Percentiles rank a stretch among this genome's conserved stretches.
Evolutionary conservation across 2,888 invertebrate genomes (phyloP).

Genomic region (Choreutis nemorana): DNA sequence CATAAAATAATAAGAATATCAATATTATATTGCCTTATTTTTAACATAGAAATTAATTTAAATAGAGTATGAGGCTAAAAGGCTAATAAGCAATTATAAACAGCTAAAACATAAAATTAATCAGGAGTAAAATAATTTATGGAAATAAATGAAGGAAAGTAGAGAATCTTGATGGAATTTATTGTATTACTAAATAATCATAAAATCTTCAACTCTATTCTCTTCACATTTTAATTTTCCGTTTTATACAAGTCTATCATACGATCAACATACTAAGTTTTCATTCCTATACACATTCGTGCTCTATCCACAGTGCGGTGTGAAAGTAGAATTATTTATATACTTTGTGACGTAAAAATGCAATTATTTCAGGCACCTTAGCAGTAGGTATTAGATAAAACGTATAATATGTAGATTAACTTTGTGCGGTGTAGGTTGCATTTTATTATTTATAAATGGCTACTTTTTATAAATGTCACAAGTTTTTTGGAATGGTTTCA

Average conservation of each 20-base stretch:
- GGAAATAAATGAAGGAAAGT: constrained; percentile 28
- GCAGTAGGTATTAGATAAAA: constrained; percentile 20
- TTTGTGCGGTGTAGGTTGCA: constrained; percentile 42
- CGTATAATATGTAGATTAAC: constrained; percentile 15
- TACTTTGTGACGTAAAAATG: constrained; percentile 46
- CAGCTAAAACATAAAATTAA: constrained; percentile 44
- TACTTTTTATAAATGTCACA: constrained; percentile 12
- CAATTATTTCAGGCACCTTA: constrained; percentile 36
- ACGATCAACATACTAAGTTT: neutral
- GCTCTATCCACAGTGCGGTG: constrained; percentile 47
- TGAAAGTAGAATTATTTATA: constrained; percentile 19
- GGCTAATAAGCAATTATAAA: constrained; percentile 53
- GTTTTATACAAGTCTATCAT: too few species aligned
- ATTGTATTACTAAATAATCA: constrained; percentile 20
- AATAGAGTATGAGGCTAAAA: constrained; percentile 47
- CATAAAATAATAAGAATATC: constrained; percentile 37
- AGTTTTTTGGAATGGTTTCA: constrained; percentile 52
- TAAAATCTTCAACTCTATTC: too few species aligned
- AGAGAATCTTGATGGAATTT: constrained; percentile 26
- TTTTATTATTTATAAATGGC: constrained; percentile 18
- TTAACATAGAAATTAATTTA: constrained; percentile 37
- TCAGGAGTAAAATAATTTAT: constrained; percentile 51
- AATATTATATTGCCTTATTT: constrained; percentile 39
- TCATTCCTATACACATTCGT: constrained; percentile 22
- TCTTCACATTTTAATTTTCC: too few species aligned